These are phyloP conservation scores for Meleagris gallopavo DNA, from an alignment of 2,113 vertebrate species.

Conservation along the genomic window DNA sequence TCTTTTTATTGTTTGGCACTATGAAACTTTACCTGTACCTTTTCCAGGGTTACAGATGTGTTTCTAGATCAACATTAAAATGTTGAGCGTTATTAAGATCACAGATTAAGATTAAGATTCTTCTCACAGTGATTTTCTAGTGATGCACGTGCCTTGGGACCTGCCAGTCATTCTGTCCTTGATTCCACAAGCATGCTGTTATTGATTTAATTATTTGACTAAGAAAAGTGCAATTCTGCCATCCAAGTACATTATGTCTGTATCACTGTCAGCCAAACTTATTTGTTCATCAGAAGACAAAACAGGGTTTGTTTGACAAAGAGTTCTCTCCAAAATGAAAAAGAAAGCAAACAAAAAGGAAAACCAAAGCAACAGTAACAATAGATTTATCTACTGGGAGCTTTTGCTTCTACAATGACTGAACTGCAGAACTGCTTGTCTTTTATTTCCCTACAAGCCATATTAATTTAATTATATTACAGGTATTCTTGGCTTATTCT, in stretches of 20 bases:
- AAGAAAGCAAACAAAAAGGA: neutral
- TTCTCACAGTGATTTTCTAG: neutral
- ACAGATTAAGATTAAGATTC: neutral
- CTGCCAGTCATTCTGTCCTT: neutral
- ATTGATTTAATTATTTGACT: neutral
- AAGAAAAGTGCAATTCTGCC: neutral
- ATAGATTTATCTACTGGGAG: neutral
- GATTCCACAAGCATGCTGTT: neutral
- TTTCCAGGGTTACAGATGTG: neutral
- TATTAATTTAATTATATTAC: neutral
- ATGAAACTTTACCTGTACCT: neutral
- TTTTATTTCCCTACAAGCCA: neutral
- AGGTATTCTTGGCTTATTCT: neutral
- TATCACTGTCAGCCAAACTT: neutral
- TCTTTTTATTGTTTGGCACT: neutral
- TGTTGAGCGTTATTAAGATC: neutral
- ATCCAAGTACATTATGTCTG: neutral
- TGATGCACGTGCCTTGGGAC: neutral
- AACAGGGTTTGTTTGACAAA: neutral
- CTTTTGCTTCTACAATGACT: neutral
- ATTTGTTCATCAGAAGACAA: neutral
- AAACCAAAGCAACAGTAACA: neutral
- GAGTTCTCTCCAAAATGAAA: neutral
- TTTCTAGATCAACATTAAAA: neutral
- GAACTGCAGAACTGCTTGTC: neutral